A percentile compares a stretch with the other conserved stretches of the same genome.
Conservation (phyloP, 2,113 vertebrate genomes). For the Melanocharis versteri region DNA sequence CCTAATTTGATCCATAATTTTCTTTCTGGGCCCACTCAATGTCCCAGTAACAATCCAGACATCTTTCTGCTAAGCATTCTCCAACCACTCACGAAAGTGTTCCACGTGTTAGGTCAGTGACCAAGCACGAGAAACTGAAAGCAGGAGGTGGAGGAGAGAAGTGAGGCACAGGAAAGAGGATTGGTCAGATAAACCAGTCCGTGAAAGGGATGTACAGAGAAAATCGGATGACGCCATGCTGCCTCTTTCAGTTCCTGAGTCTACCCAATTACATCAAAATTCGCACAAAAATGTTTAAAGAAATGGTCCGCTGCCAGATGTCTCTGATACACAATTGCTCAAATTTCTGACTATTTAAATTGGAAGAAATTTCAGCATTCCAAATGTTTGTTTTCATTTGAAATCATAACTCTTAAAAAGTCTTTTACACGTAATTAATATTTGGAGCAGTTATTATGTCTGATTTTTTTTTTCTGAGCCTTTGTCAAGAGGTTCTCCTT, state of each 20-base stretch:
- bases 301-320: neutral
- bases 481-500: neutral
- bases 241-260: neutral
- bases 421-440: neutral
- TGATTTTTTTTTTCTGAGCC: neutral
- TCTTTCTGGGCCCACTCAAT: neutral
- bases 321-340: neutral
- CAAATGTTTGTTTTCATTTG: neutral
- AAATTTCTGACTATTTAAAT: neutral
- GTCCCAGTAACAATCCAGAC: neutral
- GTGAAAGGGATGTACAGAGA: neutral
- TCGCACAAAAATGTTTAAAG: neutral
- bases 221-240: neutral
- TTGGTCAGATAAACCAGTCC: neutral
- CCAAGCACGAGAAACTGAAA: neutral
- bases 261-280: neutral
- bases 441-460: neutral
- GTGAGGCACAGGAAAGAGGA: neutral
- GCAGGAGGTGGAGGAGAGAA: neutral
- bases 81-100: neutral
- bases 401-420: neutral
- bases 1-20: neutral
- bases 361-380: neutral
- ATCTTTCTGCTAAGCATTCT: neutral
- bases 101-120: rapidly evolving